phyloP scores from a whole-genome alignment of 2,888 invertebrate genomes.

The Hypercompe scribonia region DNA sequence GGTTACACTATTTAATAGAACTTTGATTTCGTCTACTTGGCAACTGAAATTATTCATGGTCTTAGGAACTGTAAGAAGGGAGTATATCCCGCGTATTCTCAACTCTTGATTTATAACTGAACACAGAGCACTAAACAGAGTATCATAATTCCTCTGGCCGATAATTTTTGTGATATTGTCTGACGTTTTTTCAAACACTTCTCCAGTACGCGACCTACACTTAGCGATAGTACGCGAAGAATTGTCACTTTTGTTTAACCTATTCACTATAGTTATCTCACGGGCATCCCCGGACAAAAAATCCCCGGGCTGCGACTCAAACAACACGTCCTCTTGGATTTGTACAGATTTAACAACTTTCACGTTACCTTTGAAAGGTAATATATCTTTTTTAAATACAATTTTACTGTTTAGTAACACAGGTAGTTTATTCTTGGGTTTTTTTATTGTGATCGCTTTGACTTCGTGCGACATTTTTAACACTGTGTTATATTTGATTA shows the following conservation, averaged over 20 bases:
- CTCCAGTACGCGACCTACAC: constrained; percentile 43
- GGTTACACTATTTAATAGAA: background rate
- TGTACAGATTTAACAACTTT: constrained; percentile 30
- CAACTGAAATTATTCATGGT: constrained; percentile 24
- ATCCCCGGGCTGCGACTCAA: constrained; percentile 49
- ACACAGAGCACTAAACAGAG: constrained; percentile 67
- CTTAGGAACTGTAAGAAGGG: constrained; percentile 61
- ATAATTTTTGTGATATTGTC: constrained; percentile 66
- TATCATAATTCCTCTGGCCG: constrained; percentile 73
- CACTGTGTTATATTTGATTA: constrained; percentile 9
- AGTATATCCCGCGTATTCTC: constrained; percentile 67
- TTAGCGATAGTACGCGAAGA: constrained; percentile 64
- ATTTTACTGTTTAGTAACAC: constrained; percentile 37
- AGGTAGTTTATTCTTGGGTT: constrained; percentile 24
- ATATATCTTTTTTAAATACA: constrained; percentile 29
- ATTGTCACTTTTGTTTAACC: constrained; percentile 55
- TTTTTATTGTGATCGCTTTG: constrained; percentile 35
- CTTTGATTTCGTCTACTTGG: constrained; percentile 25
- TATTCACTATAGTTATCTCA: constrained; percentile 60
- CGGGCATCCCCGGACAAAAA: constrained; percentile 65
- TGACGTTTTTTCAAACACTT: constrained; percentile 61
- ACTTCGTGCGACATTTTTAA: constrained; percentile 40
- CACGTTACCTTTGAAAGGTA: constrained; percentile 24
- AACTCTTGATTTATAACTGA: constrained; percentile 70
- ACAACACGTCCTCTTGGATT: constrained; percentile 39